These are phyloP conservation scores for Smutsia temminckii DNA, from an alignment of 2,797 vertebrate genomes.

Conservation along the genomic window DNA sequence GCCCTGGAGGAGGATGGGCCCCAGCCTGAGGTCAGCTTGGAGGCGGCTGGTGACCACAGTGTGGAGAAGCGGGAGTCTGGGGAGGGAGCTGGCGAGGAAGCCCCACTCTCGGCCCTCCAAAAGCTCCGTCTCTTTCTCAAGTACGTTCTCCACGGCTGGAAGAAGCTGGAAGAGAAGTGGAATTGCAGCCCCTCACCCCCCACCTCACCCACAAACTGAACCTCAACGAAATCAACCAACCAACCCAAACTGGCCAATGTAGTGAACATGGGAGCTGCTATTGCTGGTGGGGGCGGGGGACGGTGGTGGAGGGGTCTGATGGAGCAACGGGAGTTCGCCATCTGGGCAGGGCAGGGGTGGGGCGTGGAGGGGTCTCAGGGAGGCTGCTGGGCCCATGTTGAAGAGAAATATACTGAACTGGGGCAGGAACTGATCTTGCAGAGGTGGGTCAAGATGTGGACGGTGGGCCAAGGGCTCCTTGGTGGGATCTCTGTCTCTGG, in stretches of 20 bases:
- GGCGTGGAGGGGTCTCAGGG: not conserved
- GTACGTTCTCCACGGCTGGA: conserved; percentile 77
- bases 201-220: conserved; percentile 24
- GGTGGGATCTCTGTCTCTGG: not conserved
- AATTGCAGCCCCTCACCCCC: not conserved
- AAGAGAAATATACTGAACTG: fast-evolving
- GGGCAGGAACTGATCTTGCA: not conserved
- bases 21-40: conserved; percentile 27
- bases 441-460: too few relatives aligned
- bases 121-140: conserved; percentile 76
- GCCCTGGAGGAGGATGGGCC: conserved; percentile 72
- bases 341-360: fast-evolving
- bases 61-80: not conserved
- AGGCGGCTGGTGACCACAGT: conserved; percentile 1
- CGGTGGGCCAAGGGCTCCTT: not conserved
- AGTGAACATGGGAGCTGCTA: not conserved
- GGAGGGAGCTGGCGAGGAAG: conserved; percentile 58
- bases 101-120: conserved; percentile 26
- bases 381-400: not conserved
- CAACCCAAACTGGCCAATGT: not conserved
- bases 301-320: fast-evolving
- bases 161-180: conserved; percentile 70
- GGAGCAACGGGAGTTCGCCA: not conserved
- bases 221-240: conserved; percentile 1
- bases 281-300: not conserved